phyloP scores from a whole-genome alignment of 2,888 invertebrate species.

The Himalopsyche anomala region DNA sequence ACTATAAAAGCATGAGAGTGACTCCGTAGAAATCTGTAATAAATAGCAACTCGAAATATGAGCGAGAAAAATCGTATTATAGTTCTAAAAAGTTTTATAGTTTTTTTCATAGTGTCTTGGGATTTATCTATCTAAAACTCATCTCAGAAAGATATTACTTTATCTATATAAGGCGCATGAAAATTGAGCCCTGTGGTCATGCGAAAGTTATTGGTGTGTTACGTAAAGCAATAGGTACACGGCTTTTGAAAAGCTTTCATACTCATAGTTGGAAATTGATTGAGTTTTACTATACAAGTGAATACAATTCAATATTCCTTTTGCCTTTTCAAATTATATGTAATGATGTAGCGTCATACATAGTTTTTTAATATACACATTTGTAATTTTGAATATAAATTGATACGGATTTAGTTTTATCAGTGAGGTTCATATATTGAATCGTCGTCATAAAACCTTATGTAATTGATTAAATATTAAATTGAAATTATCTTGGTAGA shows the following conservation, averaged over 20 bases:
- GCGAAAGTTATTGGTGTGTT: slow-evolving; percentile 34
- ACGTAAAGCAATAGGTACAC: neutral
- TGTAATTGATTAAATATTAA: too few species aligned
- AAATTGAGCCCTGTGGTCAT: slow-evolving; percentile 30
- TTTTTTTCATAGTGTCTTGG: slow-evolving; percentile 35
- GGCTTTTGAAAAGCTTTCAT: neutral
- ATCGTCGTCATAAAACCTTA: too few species aligned
- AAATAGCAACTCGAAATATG: neutral
- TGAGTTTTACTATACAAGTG: too few species aligned
- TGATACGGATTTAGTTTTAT: too few species aligned
- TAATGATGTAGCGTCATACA: too few species aligned
- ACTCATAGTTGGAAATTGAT: too few species aligned
- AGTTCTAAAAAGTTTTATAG: neutral
- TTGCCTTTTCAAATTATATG: too few species aligned
- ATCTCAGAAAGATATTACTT: slow-evolving; percentile 49
- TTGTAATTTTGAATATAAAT: too few species aligned
- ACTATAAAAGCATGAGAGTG: neutral
- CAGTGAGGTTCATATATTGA: too few species aligned
- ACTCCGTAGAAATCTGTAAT: neutral
- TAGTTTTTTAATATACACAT: too few species aligned
- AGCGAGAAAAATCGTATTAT: neutral
- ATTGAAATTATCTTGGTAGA: too few species aligned
- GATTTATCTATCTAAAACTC: slow-evolving; percentile 51
- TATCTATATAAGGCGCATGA: slow-evolving; percentile 32
- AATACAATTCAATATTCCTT: too few species aligned